These are phyloP conservation scores for Dendrocincla tyrannina DNA, from an alignment of 2,797 vertebrate genomes.

Conservation along the genomic window DNA sequence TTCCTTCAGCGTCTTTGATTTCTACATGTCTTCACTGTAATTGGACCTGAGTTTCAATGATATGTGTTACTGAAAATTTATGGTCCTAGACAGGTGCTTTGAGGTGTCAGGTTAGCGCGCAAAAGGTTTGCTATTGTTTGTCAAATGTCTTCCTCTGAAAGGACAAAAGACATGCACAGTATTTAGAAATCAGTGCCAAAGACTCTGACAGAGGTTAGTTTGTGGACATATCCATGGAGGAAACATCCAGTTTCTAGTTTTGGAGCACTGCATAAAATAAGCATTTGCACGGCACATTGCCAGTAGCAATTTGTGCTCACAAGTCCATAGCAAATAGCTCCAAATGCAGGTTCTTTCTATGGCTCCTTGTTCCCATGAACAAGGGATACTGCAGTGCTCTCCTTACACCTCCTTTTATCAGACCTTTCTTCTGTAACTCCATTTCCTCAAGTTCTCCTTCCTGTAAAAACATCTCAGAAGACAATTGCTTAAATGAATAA, in stretches of 20 bases:
- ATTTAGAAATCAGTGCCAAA: neutral
- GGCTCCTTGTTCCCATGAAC: neutral
- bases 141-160: neutral
- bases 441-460: neutral
- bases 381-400: neutral
- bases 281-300: fast-evolving
- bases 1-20: neutral
- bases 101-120: neutral
- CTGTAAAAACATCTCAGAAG: neutral
- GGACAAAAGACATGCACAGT: fast-evolving
- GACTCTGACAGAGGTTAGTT: neutral
- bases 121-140: neutral
- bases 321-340: neutral
- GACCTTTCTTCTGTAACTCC: neutral
- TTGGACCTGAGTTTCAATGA: neutral
- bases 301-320: neutral
- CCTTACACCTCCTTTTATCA: neutral
- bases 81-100: neutral
- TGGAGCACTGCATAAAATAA: neutral
- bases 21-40: neutral
- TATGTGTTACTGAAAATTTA: neutral
- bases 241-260: neutral
- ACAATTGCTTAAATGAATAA: conserved; percentile 19
- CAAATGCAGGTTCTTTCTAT: neutral
- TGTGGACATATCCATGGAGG: neutral